Base-by-base conservation (phyloP, 2,888 invertebrate species). In the Geophilus truncorum region DNA sequence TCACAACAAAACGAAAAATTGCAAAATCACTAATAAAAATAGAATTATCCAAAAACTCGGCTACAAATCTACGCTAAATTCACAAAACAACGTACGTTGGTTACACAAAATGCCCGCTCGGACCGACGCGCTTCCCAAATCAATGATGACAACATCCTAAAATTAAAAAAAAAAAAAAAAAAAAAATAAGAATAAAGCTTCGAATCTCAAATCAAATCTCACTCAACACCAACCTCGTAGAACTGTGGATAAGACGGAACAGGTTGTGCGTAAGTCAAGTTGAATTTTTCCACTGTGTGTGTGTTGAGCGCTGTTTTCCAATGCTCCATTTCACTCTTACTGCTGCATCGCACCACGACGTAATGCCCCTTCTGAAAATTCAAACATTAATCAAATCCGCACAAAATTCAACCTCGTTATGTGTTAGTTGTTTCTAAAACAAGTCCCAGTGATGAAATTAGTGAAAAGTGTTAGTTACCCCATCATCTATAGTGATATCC, bases 81-180 rank as follows among this genome's bases (percentile, higher is more conserved):
- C 40, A 78, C 34, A 34, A 23, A 51, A 36, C 36, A 34, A 85
- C 86, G 85, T 86, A 89, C 89, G 87, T 83, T 88, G 85, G 81
- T 87, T 86, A 70, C 88, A 87, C 7, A 89, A 86, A 51, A 90
- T 86, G 15, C 91, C 90, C 12, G 90, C 90, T 83, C 91, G 86
- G 32, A 90, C 87, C 2, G 89, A 89, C 83, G 88, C 87, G 79
- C 89, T 89, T 12, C 91, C 91, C 51, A 91, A 84, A 84, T 91
- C 91, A 75, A 91, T 86, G 21, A 91, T 86, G 2, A 90, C 83
- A 6, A 90, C 87, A 83, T 89, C 88, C 86, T 89, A 85, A 34
- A 84, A 84, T 76, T 75, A 80, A 82, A 32, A 34, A 77, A 15
- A 18, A 75, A 75, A 28, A 75, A 12, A 45, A 45, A 45, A 10